Conservation (phyloP, 1,140 invertebrate genomes). For the Trichonephila inaurata region DNA sequence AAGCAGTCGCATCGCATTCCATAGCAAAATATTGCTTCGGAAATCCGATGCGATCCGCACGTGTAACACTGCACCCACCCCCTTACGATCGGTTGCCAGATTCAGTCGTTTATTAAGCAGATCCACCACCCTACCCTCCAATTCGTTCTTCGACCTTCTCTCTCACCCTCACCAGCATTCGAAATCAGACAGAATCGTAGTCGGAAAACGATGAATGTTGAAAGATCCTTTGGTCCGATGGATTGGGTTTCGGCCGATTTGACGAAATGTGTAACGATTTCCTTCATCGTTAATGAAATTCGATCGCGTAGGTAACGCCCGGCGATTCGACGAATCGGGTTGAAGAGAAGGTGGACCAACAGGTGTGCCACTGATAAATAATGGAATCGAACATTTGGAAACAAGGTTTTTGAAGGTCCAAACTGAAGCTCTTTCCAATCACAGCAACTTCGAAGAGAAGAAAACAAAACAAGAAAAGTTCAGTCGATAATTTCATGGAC, state of each 20-base stretch:
- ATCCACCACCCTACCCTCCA: not conserved
- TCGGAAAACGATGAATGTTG: conserved; percentile 61
- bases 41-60: conserved; percentile 73
- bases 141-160: not conserved
- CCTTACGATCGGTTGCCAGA: conserved; percentile 4
- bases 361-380: conserved; percentile 4
- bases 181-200: conserved; percentile 49
- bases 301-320: conserved; percentile 46
- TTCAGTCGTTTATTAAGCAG: conserved; percentile 26
- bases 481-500: not conserved
- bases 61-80: conserved; percentile 46
- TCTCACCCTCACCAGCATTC: not conserved
- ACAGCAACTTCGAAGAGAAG: not conserved
- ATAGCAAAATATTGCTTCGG: conserved; percentile 74
- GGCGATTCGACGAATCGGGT: conserved; percentile 2
- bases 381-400: not conserved
- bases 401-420: not conserved
- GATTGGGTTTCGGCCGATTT: conserved; percentile 70
- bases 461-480: no score
- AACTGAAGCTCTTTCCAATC: not conserved
- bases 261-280: conserved; percentile 58
- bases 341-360: not conserved
- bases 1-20: conserved; percentile 60
- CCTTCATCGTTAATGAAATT: conserved; percentile 63
- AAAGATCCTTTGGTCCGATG: conserved; percentile 43